phyloP scores from a whole-genome alignment of 2,888 invertebrate species.

The Melipona bicolor region DNA sequence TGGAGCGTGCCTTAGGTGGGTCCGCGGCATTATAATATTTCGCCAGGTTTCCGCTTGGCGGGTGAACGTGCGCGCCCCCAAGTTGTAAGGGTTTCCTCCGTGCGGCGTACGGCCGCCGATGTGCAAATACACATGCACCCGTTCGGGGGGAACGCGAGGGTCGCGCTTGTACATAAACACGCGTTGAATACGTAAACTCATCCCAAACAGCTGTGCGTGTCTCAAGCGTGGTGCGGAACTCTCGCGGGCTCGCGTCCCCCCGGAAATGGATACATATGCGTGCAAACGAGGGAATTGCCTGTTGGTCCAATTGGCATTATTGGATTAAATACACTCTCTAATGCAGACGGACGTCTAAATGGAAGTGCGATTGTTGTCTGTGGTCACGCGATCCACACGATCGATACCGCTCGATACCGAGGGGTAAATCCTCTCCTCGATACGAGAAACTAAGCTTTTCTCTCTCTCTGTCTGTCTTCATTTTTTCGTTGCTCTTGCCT shows the following conservation, averaged over 20 bases:
- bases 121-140: slow-evolving; percentile 26
- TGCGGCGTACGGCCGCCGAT: slow-evolving; percentile 8
- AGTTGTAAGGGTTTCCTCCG: slow-evolving; percentile 4
- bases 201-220: slow-evolving; percentile 53
- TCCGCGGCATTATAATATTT: slow-evolving; percentile 22
- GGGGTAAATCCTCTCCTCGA: not conserved
- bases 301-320: slow-evolving; percentile 49
- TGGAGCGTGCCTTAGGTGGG: not conserved
- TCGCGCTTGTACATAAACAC: slow-evolving; percentile 55
- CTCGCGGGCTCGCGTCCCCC: not conserved
- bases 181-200: slow-evolving; percentile 61
- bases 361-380: slow-evolving; percentile 38
- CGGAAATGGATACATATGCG: slow-evolving; percentile 47
- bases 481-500: not conserved
- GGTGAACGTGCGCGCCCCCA: not conserved
- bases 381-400: slow-evolving; percentile 29
- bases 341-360: slow-evolving; percentile 45
- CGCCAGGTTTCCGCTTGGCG: not conserved
- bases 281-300: slow-evolving; percentile 53
- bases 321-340: slow-evolving; percentile 53
- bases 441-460: not conserved
- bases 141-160: not conserved
- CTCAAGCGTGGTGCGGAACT: slow-evolving; percentile 26
- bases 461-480: no score
- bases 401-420: not conserved